Evolutionary conservation across 1,140 invertebrate genomes (phyloP), one percentile per base, ranked within the genome.

Genomic region (Polypedilum pembai): DNA sequence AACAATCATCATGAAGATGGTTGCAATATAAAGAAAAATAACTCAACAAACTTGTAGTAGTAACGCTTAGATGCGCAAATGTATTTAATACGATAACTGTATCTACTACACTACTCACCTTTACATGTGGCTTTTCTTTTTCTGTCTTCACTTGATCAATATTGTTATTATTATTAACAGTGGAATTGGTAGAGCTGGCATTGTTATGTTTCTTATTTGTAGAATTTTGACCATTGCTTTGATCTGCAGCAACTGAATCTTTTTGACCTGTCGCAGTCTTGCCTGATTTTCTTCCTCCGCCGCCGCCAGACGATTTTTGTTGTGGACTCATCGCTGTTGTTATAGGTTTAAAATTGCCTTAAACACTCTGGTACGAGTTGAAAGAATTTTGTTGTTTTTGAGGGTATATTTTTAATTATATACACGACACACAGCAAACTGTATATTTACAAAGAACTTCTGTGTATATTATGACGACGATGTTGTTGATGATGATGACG

Each of bases 91-190:
- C 66, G 15, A 24, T 33, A 74, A 41, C 7, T 40, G 21, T 10
- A 41, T 20, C 24, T 18, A 15, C n/a, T 74, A 77, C n/a, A 69
- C 65, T 33, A 33, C 24, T 69, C 65, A 69, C 81, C 77, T 81
- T 82, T 24, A 78, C 79, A 73, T 81, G 81, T 63, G 78, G 77
- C 77, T 82, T 82, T 76, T 82, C 81, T 76, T 82, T 82, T 76
- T 82, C 81, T 82, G 80, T 79, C 78, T 82, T 82, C 74, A 76
- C 76, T 66, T 78, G 79, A 78, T 82, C 80, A 77, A 77, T 75
- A 75, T 82, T 82, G 24, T 33, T 33, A 76, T 79, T 81, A 69
- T 69, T 75, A 63, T 74, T 75, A 69, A 75, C 73, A 72, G n/a
- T 69, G 17, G 45, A 56, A 33, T 33, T 33, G 24, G 10, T 12